Conservation (phyloP, 2,888 invertebrate species). For the Empis livida region DNA sequence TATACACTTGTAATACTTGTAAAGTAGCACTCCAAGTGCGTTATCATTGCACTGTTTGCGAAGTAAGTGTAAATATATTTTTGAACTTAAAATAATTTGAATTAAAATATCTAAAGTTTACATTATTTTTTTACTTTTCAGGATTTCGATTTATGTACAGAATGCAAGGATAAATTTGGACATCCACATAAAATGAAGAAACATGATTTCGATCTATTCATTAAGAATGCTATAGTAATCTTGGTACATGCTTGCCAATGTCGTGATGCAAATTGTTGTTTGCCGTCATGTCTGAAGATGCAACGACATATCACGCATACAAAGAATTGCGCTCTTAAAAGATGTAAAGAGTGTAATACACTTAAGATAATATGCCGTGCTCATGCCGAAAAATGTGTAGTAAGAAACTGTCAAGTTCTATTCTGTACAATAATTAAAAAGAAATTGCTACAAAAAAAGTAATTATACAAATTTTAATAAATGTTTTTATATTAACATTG, state of each 20-base stretch:
- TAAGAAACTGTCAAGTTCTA: no score
- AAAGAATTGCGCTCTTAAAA: no score
- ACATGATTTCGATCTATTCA: constrained; percentile 52
- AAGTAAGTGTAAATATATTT: constrained; percentile 46
- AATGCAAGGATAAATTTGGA: constrained; percentile 85
- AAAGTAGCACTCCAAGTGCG: constrained; percentile 90
- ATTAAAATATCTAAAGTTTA: no score
- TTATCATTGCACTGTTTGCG: constrained; percentile 96
- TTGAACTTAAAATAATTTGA: constrained; percentile 38
- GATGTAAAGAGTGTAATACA: no score
- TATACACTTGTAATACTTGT: constrained; percentile 97
- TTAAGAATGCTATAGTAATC: constrained; percentile 50
- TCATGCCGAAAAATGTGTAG: no score
- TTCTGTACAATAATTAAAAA: no score
- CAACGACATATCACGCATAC: constrained; percentile 43
- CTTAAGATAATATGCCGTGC: no score
- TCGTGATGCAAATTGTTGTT: constrained; percentile 87
- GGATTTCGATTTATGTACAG: constrained; percentile 96
- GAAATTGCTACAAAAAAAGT: no score
- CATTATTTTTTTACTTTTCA: no score
- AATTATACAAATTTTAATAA: no score
- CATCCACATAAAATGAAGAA: constrained; percentile 98
- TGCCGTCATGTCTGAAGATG: constrained; percentile 91
- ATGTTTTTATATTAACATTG: no score
- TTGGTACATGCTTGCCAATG: constrained; percentile 90